phyloP scores from a whole-genome alignment of 1,140 invertebrate species.

The Euwallacea similis region DNA sequence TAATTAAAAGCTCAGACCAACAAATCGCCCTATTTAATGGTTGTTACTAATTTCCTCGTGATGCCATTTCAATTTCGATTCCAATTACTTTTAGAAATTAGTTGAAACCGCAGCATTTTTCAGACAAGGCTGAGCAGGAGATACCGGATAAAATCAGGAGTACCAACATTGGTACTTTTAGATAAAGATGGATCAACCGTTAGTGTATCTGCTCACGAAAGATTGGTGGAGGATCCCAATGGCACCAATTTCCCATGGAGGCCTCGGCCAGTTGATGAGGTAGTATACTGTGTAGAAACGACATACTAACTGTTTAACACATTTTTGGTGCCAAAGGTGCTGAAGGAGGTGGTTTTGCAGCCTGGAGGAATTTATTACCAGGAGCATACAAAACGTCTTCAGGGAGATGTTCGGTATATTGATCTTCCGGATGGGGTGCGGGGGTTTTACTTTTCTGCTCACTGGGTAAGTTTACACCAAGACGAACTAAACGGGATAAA shows the following conservation, averaged over 20 bases:
- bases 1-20: no score
- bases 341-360: conserved; percentile 65
- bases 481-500: no score
- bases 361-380: conserved; percentile 57
- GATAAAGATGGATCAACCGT: conserved; percentile 61
- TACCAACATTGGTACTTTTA: conserved; percentile 73
- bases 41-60: no score
- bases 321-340: conserved; percentile 44
- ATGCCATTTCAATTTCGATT: no score
- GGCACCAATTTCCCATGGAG: conserved; percentile 73
- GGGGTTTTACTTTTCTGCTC: conserved; percentile 80
- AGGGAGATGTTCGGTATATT: conserved; percentile 59
- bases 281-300: conserved; percentile 29
- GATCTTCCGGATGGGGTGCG: conserved; percentile 64
- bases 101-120: conserved; percentile 11
- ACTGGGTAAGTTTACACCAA: conserved; percentile 66
- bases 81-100: neutral
- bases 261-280: conserved; percentile 60
- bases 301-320: neutral
- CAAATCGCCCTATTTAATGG: no score
- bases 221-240: conserved; percentile 66
- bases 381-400: conserved; percentile 48
- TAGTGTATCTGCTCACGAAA: conserved; percentile 63
- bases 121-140: conserved; percentile 71
- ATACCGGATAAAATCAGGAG: conserved; percentile 72